Conservation (phyloP, 2,797 vertebrate species). For the Ataeniobius toweri region DNA sequence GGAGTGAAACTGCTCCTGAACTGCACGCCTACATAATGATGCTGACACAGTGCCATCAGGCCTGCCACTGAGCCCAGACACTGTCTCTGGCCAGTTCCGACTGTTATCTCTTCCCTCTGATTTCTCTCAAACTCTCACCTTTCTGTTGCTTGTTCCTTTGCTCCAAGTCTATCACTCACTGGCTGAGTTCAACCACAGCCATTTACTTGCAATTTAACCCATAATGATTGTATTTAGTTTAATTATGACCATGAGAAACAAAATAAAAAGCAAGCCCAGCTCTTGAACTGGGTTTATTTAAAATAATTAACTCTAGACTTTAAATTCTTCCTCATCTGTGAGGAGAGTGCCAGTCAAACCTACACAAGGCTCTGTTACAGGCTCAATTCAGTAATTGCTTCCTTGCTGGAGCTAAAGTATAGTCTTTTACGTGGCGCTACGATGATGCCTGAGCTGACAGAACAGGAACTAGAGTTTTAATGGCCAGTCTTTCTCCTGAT, state of each 20-base stretch:
- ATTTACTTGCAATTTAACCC: constrained; percentile 58
- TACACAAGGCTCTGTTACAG: constrained; percentile 58
- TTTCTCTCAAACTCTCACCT: constrained; percentile 47
- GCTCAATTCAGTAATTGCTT: constrained; percentile 76
- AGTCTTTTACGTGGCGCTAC: constrained; percentile 64
- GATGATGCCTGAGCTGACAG: constrained; percentile 59
- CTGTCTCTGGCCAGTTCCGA: constrained; percentile 65
- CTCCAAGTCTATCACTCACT: constrained; percentile 27
- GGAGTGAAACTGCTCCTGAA: constrained; percentile 78
- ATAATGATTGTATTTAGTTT: constrained; percentile 66
- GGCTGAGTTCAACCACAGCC: constrained; percentile 36
- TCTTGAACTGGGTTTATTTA: constrained; percentile 52
- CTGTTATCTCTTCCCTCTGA: constrained; percentile 48
- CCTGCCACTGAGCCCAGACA: constrained; percentile 67
- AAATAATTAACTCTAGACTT: constrained; percentile 53
- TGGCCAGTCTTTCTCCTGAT: constrained; percentile 42
- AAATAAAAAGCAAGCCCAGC: constrained; percentile 34
- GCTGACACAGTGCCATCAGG: constrained; percentile 72
- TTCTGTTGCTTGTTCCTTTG: constrained; percentile 43
- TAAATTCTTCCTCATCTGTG: constrained; percentile 62
- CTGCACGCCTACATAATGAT: constrained; percentile 76
- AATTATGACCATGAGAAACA: constrained; percentile 51
- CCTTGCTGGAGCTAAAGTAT: constrained; percentile 67
- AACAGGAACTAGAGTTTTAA: constrained; percentile 68
- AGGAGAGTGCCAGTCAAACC: constrained; percentile 50